These are phyloP conservation scores for Lithobates sylvaticus DNA, from an alignment of 2,797 vertebrate species.

Conservation along the genomic window DNA sequence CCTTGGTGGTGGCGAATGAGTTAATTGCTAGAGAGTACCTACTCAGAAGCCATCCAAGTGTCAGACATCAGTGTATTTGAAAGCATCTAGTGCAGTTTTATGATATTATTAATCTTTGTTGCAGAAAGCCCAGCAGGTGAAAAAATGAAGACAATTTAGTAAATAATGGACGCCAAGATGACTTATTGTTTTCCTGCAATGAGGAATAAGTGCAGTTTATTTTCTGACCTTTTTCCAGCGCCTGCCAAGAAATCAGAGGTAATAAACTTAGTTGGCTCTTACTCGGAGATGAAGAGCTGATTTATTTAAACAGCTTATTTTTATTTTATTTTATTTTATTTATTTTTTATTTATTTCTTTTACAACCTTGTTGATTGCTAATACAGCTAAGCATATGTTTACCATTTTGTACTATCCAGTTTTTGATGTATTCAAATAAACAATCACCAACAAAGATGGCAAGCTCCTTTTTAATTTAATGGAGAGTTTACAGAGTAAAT, in stretches of 20 bases:
- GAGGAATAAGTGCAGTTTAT: conserved; percentile 79
- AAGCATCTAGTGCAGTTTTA: conserved; percentile 71
- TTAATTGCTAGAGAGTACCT: conserved; percentile 36
- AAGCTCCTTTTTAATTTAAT: neutral
- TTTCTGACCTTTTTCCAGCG: conserved; percentile 77
- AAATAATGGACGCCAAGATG: conserved; percentile 77
- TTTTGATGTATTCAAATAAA: conserved; percentile 7
- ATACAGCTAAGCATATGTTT: conserved; percentile 35
- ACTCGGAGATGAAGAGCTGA: conserved; percentile 68
- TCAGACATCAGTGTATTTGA: conserved; percentile 69
- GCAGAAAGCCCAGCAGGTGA: conserved; percentile 72
- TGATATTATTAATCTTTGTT: conserved; percentile 78
- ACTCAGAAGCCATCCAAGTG: conserved; percentile 61
- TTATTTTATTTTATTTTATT: neutral
- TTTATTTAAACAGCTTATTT: conserved; percentile 63
- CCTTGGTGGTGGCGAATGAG: conserved; percentile 16
- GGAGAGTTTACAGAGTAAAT: neutral
- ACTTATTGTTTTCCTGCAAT: conserved; percentile 77
- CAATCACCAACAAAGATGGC: neutral
- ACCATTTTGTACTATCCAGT: conserved; percentile 16
- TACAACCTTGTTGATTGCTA: conserved; percentile 65
- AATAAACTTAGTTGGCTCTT: conserved; percentile 76
- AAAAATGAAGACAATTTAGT: conserved; percentile 81
- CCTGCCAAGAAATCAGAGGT: conserved; percentile 76
- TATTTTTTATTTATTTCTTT: conserved; percentile 63